Conservation (phyloP, 2,888 invertebrate species). For the Odiellus spinosus region DNA sequence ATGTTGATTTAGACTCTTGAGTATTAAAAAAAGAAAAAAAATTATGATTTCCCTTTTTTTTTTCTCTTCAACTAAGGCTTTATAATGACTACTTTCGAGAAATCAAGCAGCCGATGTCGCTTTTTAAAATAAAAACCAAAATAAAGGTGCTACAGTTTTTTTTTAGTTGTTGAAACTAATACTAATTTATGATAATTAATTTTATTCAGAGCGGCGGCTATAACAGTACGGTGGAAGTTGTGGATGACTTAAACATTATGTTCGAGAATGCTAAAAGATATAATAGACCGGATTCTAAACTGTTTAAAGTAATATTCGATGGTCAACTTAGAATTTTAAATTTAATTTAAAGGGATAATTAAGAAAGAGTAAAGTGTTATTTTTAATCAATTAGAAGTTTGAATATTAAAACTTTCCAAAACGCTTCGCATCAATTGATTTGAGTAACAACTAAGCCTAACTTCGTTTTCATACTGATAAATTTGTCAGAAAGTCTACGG, state of each 20-base stretch:
- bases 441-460: too few relatives aligned
- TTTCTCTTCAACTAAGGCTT: slow-evolving; percentile 38
- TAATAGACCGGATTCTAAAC: slow-evolving; percentile 58
- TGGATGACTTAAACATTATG: slow-evolving; percentile 86
- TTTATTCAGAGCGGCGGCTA: slow-evolving; percentile 62
- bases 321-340: too few relatives aligned
- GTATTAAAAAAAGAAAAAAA: background rate
- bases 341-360: too few relatives aligned
- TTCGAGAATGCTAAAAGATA: slow-evolving; percentile 91
- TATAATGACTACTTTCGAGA: slow-evolving; percentile 97
- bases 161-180: slow-evolving; percentile 1
- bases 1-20: slow-evolving; percentile 1
- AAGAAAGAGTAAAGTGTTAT: background rate
- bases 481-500: too few relatives aligned
- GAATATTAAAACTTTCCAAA: too few relatives aligned
- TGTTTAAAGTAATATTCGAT: slow-evolving; percentile 54
- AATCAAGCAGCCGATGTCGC: slow-evolving; percentile 85
- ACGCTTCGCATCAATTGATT: too few relatives aligned
- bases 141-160: slow-evolving; percentile 29
- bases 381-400: slow-evolving; percentile 8
- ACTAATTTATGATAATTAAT: too few relatives aligned
- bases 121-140: slow-evolving; percentile 59
- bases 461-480: too few relatives aligned
- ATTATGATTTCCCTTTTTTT: background rate
- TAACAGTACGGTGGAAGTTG: slow-evolving; percentile 69